A percentile compares a stretch with the other conserved stretches of the same genome.
These are phyloP conservation scores for Scrobipalpa atriplicella DNA, from an alignment of 2,888 invertebrate species.

Conservation along the genomic window DNA sequence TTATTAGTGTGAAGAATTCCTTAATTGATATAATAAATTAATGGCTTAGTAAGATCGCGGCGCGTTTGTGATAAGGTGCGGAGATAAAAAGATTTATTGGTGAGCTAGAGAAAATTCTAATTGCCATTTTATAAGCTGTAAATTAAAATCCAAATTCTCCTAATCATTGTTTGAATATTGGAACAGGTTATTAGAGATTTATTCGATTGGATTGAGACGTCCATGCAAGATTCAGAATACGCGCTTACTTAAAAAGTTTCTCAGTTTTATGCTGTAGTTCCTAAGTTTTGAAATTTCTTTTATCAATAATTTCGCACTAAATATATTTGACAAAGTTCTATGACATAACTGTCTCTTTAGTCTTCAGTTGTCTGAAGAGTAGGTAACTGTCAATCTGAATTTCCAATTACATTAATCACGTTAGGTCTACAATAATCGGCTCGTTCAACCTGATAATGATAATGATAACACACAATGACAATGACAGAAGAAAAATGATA, in stretches of 20 bases:
- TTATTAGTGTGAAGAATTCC: slow-evolving; percentile 68
- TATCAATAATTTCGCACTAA: no score
- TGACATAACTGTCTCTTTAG: no score
- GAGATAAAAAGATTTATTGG: slow-evolving; percentile 70
- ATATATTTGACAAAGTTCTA: no score
- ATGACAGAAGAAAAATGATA: no score
- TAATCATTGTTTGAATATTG: slow-evolving; percentile 54
- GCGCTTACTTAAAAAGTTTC: background rate
- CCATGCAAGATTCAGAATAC: background rate
- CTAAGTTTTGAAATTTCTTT: no score
- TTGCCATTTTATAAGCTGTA: slow-evolving; percentile 64
- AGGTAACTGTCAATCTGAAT: no score
- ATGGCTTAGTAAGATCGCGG: slow-evolving; percentile 60
- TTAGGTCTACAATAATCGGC: no score
- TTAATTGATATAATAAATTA: slow-evolving; percentile 77
- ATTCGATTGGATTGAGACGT: slow-evolving; percentile 20
- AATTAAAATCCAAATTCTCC: slow-evolving; percentile 40
- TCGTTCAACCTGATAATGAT: no score
- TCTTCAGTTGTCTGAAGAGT: no score
- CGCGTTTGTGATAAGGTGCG: slow-evolving; percentile 64
- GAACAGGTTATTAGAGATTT: slow-evolving; percentile 48
- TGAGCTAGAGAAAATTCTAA: slow-evolving; percentile 62
- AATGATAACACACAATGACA: no score
- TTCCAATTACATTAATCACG: no score
- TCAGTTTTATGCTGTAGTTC: no score